Conservation (phyloP, 2,888 invertebrate species). For the Podotricha telesiphe region DNA sequence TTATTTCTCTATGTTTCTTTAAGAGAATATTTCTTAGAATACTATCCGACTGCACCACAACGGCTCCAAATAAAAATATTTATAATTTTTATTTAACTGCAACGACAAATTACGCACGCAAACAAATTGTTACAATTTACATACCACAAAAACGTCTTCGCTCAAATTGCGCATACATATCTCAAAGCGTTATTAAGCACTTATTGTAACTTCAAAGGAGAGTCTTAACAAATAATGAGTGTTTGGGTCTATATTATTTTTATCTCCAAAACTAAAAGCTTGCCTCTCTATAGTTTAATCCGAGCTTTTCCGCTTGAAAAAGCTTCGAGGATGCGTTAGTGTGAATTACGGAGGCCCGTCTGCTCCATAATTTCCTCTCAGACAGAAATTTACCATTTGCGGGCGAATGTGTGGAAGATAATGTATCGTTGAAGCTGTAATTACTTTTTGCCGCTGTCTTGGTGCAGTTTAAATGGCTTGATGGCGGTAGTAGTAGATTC, state of each 20-base stretch:
- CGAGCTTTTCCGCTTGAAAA: conserved; percentile 8
- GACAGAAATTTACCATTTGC: conserved; percentile 3
- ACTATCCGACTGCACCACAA: too few species aligned
- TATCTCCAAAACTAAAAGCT: conserved; percentile 12
- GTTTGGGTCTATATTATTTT: conserved; percentile 2
- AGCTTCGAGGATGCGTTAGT: conserved; percentile 8
- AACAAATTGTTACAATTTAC: background rate
- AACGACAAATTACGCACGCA: too few species aligned
- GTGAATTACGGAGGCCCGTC: conserved; percentile 2
- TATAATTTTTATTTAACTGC: too few species aligned
- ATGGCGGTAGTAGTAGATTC: too few species aligned
- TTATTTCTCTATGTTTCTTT: too few species aligned
- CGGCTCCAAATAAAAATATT: too few species aligned
- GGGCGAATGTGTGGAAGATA: background rate
- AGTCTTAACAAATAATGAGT: conserved; percentile 6
- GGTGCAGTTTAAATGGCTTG: too few species aligned
- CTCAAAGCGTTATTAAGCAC: conserved; percentile 4
- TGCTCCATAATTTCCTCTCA: conserved; percentile 1
- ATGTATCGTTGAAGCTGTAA: background rate
- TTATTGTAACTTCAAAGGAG: background rate
- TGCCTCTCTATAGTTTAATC: conserved; percentile 1
- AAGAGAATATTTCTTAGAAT: too few species aligned
- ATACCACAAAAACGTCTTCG: background rate
- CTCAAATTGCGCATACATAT: background rate
- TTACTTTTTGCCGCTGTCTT: background rate